phyloP scores from a whole-genome alignment of 2,888 invertebrate genomes.

The Platycheirus rosarum region DNA sequence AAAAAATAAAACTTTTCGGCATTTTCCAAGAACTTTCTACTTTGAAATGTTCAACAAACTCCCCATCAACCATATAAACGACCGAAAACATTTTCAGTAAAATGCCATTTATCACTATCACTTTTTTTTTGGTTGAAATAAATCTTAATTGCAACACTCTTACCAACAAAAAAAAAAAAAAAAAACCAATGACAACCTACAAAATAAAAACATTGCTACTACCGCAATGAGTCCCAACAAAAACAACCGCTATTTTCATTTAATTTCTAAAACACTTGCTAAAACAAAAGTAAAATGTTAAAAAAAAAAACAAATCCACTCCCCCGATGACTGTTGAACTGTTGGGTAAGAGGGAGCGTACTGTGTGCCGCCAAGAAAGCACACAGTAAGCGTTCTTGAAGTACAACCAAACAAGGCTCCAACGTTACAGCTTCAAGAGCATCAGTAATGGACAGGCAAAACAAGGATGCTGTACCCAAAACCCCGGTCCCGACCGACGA shows the following conservation, averaged over 20 bases:
- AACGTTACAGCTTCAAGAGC: conserved; percentile 13
- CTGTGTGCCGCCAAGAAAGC: conserved; percentile 9
- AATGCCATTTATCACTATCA: conserved; percentile 55
- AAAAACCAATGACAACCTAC: not conserved
- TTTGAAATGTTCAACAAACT: not conserved
- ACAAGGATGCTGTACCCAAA: conserved; percentile 23
- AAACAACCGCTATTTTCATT: conserved; percentile 60
- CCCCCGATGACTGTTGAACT: conserved; percentile 6
- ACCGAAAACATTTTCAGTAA: conserved; percentile 39
- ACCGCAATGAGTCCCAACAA: conserved; percentile 45
- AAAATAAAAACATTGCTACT: no score
- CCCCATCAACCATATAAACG: not conserved
- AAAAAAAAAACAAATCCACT: conserved; percentile 6
- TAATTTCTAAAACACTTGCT: conserved; percentile 62
- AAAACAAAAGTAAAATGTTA: conserved; percentile 21
- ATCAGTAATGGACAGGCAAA: conserved; percentile 27
- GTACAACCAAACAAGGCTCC: conserved; percentile 1
- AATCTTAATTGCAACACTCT: conserved; percentile 69
- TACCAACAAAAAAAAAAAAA: not conserved
- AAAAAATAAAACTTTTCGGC: not conserved
- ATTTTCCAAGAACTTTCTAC: conserved; percentile 1
- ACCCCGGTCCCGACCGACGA: no score
- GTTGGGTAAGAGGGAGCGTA: not conserved
- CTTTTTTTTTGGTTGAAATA: conserved; percentile 46
- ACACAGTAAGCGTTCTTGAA: conserved; percentile 4